These are phyloP conservation scores for Syrphus vitripennis DNA, from an alignment of 2,888 invertebrate genomes.

Conservation along the genomic window DNA sequence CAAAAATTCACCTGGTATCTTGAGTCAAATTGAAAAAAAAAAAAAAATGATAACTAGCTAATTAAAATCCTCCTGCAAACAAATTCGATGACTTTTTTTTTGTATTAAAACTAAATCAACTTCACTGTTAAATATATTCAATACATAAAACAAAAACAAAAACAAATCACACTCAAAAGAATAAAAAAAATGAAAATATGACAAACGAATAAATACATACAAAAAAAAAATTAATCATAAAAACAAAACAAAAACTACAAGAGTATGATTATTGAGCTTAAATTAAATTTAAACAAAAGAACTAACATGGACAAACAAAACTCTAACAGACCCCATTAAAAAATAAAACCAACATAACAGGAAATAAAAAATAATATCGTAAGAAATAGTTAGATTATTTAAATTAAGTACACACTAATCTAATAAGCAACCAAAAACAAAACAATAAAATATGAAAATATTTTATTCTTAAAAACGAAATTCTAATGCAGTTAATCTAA, in stretches of 20 bases:
- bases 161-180: conserved; percentile 34
- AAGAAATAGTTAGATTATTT: conserved; percentile 53
- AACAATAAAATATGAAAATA: conserved; percentile 7
- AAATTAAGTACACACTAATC: conserved; percentile 48
- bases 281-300: conserved; percentile 46
- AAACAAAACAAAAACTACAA: conserved; percentile 14
- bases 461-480: conserved; percentile 21
- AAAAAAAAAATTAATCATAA: conserved; percentile 43
- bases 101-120: neutral
- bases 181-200: conserved; percentile 5
- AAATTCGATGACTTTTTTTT: conserved; percentile 33
- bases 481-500: conserved; percentile 36
- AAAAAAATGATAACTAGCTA: conserved; percentile 52
- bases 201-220: conserved; percentile 15
- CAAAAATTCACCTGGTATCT: conserved; percentile 72
- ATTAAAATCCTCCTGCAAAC: conserved; percentile 34
- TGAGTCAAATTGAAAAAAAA: too few species aligned
- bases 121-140: conserved; percentile 25
- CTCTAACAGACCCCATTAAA: conserved; percentile 30
- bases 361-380: conserved; percentile 35
- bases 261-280: conserved; percentile 63
- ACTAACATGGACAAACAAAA: neutral
- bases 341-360: conserved; percentile 33
- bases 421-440: conserved; percentile 55
- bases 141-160: too few species aligned